Percentiles rank a stretch among this genome's conserved stretches.
These are phyloP conservation scores for Bergia puertoricense DNA, from an alignment of 92 coral and sea anemone genomes.

Conservation along the genomic window DNA sequence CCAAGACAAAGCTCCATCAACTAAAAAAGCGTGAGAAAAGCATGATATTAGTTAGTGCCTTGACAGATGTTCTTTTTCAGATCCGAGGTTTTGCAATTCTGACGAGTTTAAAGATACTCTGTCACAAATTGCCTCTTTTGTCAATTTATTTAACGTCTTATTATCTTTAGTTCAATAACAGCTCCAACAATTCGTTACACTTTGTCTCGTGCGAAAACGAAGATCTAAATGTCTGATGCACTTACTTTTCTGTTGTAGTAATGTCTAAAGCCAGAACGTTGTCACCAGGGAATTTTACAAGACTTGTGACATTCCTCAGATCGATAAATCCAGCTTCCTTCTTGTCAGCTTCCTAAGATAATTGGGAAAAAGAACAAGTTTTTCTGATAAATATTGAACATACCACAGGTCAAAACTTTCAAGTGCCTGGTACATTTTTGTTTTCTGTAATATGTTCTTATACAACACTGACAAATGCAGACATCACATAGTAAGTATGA, in stretches of 20 bases:
- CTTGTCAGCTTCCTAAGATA: conserved; percentile 72
- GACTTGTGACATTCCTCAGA: conserved; percentile 72
- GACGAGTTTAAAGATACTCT: too few relatives aligned
- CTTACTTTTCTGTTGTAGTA: conserved; percentile 84
- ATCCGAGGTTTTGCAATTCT: too few relatives aligned
- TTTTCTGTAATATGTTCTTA: not conserved
- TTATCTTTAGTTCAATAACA: not conserved
- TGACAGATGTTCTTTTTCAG: too few relatives aligned
- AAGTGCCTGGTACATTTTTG: not conserved
- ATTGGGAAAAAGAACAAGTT: not conserved
- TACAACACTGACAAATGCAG: not conserved
- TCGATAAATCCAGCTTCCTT: conserved; percentile 82
- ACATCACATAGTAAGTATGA: too few relatives aligned
- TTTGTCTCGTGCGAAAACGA: not conserved
- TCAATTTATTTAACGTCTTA: not conserved
- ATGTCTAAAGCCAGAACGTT: conserved; percentile 71
- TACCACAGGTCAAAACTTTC: not conserved
- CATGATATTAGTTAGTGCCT: too few relatives aligned
- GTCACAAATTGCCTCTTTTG: not conserved
- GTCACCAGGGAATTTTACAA: conserved; percentile 66
- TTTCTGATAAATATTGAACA: not conserved
- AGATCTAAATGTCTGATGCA: not conserved
- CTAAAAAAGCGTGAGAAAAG: too few relatives aligned
- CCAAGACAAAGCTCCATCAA: too few relatives aligned
- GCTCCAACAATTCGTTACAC: not conserved